These are phyloP conservation scores for Nannoperca australis DNA, from an alignment of 2,797 vertebrate species.

Conservation along the genomic window DNA sequence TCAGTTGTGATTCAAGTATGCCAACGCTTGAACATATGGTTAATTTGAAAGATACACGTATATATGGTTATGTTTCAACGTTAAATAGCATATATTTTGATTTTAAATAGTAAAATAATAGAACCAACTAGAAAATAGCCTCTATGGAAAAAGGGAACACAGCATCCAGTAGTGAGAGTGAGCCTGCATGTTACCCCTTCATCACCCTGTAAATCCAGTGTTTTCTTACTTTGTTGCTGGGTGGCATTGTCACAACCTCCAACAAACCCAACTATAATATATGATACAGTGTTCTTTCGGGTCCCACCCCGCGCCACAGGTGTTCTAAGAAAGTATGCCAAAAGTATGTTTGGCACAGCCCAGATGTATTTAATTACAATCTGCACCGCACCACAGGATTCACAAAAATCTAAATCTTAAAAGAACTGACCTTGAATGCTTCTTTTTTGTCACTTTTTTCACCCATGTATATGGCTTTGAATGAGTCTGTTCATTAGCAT, in stretches of 20 bases:
- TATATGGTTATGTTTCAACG: not conserved
- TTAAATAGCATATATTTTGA: not conserved
- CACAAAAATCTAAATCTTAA: not conserved
- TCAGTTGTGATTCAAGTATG: too few relatives aligned
- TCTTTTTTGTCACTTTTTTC: slow-evolving; percentile 10
- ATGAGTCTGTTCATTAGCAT: slow-evolving; percentile 78
- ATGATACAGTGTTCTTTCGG: not conserved
- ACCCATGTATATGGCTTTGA: slow-evolving; percentile 54
- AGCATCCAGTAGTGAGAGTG: not conserved
- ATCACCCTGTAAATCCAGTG: too few relatives aligned
- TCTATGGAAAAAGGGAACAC: not conserved
- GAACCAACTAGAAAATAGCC: not conserved
- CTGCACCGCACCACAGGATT: not conserved
- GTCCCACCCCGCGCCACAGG: not conserved
- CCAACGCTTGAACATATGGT: too few relatives aligned
- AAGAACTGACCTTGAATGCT: slow-evolving; percentile 20
- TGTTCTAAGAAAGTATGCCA: not conserved
- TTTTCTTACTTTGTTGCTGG: too few relatives aligned
- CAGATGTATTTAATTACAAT: not conserved
- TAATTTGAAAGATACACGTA: too few relatives aligned
- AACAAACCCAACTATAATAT: not conserved
- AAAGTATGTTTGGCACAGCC: not conserved
- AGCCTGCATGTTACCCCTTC: not conserved
- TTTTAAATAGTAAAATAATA: not conserved
- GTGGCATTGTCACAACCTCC: not conserved